Evolutionary conservation across 2,888 invertebrate genomes (phyloP).

Genomic region (Chirona hameri): DNA sequence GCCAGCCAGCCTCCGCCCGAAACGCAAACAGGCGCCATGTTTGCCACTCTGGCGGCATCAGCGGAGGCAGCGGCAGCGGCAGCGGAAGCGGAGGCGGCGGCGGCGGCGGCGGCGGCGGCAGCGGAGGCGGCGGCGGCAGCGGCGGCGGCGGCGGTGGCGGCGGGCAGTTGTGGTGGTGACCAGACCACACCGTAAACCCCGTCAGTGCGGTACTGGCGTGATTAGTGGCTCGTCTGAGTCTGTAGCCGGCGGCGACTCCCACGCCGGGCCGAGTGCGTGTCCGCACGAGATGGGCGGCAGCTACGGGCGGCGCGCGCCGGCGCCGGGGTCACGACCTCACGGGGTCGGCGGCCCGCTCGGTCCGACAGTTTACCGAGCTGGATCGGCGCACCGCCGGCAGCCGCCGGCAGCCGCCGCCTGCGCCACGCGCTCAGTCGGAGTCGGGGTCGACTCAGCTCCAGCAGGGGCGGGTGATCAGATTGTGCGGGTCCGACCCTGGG

Average conservation of each 20-base stretch:
- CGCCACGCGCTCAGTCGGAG: no score
- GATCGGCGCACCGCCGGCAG: neutral
- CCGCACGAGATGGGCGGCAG: neutral
- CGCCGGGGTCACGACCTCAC: neutral
- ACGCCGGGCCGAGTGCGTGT: neutral
- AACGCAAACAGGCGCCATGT: slow-evolving; percentile 8
- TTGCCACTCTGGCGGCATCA: neutral
- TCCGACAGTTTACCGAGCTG: no score
- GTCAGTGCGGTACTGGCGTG: neutral
- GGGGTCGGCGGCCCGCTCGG: neutral
- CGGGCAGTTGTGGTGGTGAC: neutral
- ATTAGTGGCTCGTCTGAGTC: neutral
- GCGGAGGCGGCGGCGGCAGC: neutral
- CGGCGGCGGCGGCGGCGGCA: neutral
- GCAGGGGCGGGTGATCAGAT: neutral
- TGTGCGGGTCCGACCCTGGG: neutral
- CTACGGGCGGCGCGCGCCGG: neutral
- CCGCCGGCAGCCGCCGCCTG: neutral
- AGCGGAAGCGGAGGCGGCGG: neutral
- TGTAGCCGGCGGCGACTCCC: neutral
- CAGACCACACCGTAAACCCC: neutral
- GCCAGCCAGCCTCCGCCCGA: neutral
- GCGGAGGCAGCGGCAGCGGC: neutral
- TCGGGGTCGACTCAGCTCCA: no score
- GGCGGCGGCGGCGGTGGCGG: neutral